Percentiles rank a stretch among this genome's conserved stretches.
Evolutionary conservation across 1,140 invertebrate genomes (phyloP).

Genomic region (Penaeus indicus): DNA sequence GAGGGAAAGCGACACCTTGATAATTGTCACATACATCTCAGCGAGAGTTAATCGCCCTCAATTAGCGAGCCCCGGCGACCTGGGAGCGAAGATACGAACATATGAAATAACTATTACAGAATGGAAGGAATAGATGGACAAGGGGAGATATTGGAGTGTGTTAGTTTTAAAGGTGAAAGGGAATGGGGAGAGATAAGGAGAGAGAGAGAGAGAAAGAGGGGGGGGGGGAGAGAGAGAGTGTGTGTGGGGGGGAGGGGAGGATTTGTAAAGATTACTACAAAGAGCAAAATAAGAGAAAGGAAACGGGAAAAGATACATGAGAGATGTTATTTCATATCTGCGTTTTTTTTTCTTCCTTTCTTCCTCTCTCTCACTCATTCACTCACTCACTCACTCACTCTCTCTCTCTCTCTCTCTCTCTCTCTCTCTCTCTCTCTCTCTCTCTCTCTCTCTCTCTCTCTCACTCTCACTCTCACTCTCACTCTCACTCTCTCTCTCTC

Average conservation of each 20-base stretch:
- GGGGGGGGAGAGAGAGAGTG: background rate
- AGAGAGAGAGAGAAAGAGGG: background rate
- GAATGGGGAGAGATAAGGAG: background rate
- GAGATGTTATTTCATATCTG: background rate
- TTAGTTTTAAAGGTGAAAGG: background rate
- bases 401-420: too few relatives aligned
- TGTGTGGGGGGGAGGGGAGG: background rate
- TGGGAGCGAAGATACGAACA: background rate
- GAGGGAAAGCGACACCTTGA: constrained; percentile 15
- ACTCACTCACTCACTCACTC: background rate
- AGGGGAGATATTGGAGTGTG: background rate
- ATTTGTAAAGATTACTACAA: background rate
- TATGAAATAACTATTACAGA: constrained; percentile 21
- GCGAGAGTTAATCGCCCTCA: constrained; percentile 33
- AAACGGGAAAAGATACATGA: background rate
- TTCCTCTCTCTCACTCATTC: background rate
- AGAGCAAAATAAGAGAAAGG: background rate
- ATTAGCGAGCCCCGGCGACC: constrained; percentile 18
- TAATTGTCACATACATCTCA: constrained; percentile 50
- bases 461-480: background rate
- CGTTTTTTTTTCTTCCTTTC: background rate
- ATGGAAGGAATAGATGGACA: background rate
- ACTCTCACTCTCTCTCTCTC: background rate
- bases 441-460: background rate
- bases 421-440: too few relatives aligned